These are phyloP conservation scores for Antheraea mylitta DNA, from an alignment of 1,140 invertebrate genomes.

Conservation along the genomic window DNA sequence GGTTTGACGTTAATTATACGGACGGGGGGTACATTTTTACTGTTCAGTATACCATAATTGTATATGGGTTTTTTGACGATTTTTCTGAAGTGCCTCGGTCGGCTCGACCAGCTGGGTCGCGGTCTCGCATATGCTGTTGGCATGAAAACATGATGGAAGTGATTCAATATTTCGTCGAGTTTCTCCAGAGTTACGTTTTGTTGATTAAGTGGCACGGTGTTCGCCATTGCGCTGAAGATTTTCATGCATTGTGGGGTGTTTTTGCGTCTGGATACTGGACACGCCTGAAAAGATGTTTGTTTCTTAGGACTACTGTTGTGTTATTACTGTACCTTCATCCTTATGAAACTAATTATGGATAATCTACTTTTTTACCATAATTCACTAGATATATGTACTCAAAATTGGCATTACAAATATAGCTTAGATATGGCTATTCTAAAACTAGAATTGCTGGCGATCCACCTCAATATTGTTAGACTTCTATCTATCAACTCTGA, in stretches of 20 bases:
- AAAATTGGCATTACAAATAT: too few species aligned
- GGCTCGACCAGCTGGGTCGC: background rate
- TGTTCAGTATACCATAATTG: conserved; percentile 47
- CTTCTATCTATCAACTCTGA: too few species aligned
- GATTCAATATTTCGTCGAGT: conserved; percentile 32
- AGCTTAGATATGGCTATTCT: too few species aligned
- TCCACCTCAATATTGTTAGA: too few species aligned
- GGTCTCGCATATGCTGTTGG: conserved; percentile 13
- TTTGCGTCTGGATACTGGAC: conserved; percentile 44
- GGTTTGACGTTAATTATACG: conserved; percentile 40
- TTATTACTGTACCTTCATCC: too few species aligned
- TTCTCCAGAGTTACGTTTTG: conserved; percentile 30
- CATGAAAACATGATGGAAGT: conserved; percentile 39
- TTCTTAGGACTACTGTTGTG: too few species aligned
- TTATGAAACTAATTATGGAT: too few species aligned
- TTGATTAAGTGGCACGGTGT: conserved; percentile 20
- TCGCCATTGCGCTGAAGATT: conserved; percentile 41
- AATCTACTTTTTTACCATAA: too few species aligned
- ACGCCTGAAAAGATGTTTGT: conserved; percentile 36
- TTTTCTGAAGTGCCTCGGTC: conserved; percentile 12
- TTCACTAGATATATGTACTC: too few species aligned
- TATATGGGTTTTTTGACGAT: conserved; percentile 34
- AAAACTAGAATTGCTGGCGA: too few species aligned
- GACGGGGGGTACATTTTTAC: conserved; percentile 39
- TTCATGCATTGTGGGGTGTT: conserved; percentile 37